These are phyloP conservation scores for Pitta sordida DNA, from an alignment of 2,113 vertebrate species.

Conservation along the genomic window DNA sequence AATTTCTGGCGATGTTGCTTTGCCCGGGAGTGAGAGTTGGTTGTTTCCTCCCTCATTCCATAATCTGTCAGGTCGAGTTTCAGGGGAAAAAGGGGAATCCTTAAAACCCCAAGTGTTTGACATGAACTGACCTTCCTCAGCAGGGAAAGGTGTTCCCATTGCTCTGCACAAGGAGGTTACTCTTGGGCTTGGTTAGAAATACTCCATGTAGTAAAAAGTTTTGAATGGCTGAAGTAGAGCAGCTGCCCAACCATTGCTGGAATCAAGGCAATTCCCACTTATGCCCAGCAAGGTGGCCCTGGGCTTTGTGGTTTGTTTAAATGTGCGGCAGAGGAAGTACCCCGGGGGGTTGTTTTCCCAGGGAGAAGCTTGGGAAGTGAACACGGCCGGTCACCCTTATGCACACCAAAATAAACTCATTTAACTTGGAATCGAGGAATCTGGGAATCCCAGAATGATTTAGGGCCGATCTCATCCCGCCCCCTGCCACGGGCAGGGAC, in stretches of 20 bases:
- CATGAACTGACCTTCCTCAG: not conserved
- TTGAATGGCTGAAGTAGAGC: not conserved
- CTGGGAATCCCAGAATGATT: not conserved
- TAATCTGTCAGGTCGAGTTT: not conserved
- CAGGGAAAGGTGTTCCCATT: not conserved
- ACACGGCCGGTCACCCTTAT: not conserved
- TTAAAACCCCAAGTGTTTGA: not conserved
- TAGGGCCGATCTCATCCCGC: no score
- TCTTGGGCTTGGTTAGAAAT: not conserved
- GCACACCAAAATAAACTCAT: not conserved
- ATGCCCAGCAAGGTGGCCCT: not conserved
- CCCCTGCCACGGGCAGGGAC: not conserved
- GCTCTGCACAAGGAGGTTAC: not conserved
- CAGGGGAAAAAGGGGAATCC: not conserved
- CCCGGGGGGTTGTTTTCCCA: not conserved
- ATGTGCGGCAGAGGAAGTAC: not conserved
- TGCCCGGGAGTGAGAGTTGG: not conserved
- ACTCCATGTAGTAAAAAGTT: not conserved
- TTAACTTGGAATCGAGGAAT: not conserved
- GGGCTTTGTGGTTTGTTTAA: not conserved
- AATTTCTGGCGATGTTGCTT: not conserved
- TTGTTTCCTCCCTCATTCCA: not conserved
- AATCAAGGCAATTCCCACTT: not conserved
- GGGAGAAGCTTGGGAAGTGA: not conserved
- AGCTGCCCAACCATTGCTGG: not conserved